Evolutionary conservation across 2,113 vertebrate genomes (phyloP).

Genomic region (Parus major): DNA sequence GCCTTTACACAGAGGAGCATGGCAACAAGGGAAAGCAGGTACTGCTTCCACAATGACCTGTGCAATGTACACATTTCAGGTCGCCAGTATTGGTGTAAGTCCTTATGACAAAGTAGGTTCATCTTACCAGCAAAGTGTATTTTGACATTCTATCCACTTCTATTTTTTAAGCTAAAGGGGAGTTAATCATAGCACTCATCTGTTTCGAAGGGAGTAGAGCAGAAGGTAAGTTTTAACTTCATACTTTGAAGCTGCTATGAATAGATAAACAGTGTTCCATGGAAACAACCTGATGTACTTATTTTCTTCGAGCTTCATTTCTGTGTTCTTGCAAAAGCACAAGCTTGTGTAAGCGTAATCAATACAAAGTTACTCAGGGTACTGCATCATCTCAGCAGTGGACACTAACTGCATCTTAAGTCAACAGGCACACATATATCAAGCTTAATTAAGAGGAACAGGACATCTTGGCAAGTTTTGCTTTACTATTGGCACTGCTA

Average conservation of each 20-base stretch:
- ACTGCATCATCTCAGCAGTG: constrained; percentile 36
- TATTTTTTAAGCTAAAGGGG: constrained; percentile 36
- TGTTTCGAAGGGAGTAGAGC: constrained; percentile 24
- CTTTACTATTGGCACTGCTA: constrained; percentile 46
- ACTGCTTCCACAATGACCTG: not conserved
- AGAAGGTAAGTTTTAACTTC: constrained; percentile 60
- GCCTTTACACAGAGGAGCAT: not conserved
- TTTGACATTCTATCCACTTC: constrained; percentile 35
- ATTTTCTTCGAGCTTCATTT: constrained; percentile 27
- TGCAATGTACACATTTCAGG: not conserved
- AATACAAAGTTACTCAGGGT: constrained; percentile 65
- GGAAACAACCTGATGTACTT: constrained; percentile 23
- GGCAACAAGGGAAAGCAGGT: not conserved
- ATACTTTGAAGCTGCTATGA: constrained; percentile 8
- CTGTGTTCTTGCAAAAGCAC: constrained; percentile 61
- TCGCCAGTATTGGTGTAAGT: not conserved
- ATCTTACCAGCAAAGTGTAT: not conserved
- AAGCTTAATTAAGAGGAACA: constrained; percentile 46
- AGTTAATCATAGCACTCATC: constrained; percentile 50
- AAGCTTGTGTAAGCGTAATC: constrained; percentile 40
- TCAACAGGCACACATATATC: constrained; percentile 54
- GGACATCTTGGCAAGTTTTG: constrained; percentile 35
- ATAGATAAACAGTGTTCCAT: constrained; percentile 20
- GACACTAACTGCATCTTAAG: constrained; percentile 48
- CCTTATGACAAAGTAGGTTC: not conserved